Evolutionary conservation across 2,113 vertebrate genomes (phyloP).

Genomic region (Craseonycteris thonglongyai): DNA sequence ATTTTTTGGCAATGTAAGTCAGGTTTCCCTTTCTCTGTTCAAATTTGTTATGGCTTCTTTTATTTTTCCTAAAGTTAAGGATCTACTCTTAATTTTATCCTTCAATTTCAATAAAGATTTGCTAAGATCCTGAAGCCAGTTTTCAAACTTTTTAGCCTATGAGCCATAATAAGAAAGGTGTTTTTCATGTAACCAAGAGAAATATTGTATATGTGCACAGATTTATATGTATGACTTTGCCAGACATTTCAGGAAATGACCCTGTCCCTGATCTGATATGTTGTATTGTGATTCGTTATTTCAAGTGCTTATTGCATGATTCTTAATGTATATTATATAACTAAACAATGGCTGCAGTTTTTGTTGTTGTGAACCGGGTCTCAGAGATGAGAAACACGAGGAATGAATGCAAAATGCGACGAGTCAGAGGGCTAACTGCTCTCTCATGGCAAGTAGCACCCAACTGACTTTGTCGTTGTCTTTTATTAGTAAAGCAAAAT

Average conservation of each 20-base stretch:
- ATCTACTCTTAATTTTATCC: neutral
- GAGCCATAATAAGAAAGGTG: neutral
- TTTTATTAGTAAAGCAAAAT: no score
- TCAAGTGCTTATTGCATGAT: neutral
- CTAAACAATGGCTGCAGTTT: neutral
- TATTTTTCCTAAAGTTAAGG: neutral
- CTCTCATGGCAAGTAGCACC: no score
- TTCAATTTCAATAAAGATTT: neutral
- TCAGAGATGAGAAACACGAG: no score
- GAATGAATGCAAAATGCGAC: no score
- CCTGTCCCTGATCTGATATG: neutral
- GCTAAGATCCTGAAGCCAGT: neutral
- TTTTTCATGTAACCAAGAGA: neutral
- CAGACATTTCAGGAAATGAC: neutral
- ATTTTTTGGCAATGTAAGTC: neutral
- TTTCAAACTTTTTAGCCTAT: neutral
- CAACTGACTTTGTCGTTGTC: no score
- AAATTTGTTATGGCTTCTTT: neutral
- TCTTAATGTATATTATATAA: neutral
- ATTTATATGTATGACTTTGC: neutral
- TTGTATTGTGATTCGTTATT: neutral
- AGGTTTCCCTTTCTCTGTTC: neutral
- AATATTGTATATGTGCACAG: neutral
- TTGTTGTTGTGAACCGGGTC: no score
- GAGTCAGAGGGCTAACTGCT: no score